Evolutionary conservation across 2,113 vertebrate genomes (phyloP).

Genomic region (Takifugu flavidus): DNA sequence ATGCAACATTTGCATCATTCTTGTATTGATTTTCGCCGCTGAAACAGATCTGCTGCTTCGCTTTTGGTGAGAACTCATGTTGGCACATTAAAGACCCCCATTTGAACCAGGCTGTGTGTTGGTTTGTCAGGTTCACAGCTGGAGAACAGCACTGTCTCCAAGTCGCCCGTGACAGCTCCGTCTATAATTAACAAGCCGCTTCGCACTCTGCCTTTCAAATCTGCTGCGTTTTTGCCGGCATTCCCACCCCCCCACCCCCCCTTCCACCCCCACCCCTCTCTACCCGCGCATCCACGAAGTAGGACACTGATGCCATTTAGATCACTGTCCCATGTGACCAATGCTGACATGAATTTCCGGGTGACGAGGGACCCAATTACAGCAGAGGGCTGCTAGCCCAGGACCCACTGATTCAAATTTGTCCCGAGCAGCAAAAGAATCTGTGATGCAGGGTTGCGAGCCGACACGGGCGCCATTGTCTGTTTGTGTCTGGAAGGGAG

Average conservation of each 20-base stretch:
- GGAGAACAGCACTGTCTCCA: neutral
- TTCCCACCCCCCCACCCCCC: neutral
- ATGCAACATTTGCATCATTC: too few relatives aligned
- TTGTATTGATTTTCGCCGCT: neutral
- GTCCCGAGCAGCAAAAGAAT: constrained; percentile 40
- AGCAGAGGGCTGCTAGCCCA: constrained; percentile 54
- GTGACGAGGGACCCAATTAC: constrained; percentile 75
- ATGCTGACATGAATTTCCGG: constrained; percentile 65
- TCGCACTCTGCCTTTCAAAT: constrained; percentile 13
- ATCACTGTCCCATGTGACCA: constrained; percentile 67
- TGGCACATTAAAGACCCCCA: constrained; percentile 2
- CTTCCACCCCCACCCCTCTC: neutral
- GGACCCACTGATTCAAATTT: constrained; percentile 62
- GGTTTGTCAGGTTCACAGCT: constrained; percentile 1
- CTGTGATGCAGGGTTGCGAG: constrained; percentile 1
- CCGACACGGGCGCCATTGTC: constrained; percentile 41
- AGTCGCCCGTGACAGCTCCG: constrained; percentile 14
- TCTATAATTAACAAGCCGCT: constrained; percentile 17
- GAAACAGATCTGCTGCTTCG: neutral
- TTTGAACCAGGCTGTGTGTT: constrained; percentile 2
- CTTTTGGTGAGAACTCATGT: neutral
- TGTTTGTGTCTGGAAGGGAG: constrained; percentile 19
- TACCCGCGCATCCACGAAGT: constrained; percentile 49
- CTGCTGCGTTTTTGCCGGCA: constrained; percentile 17
- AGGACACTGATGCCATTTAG: constrained; percentile 75